A percentile compares a stretch with the other conserved stretches of the same genome.
These are phyloP conservation scores for Drosophila mercatorum DNA, from an alignment of 2,888 invertebrate species.

Conservation along the genomic window DNA sequence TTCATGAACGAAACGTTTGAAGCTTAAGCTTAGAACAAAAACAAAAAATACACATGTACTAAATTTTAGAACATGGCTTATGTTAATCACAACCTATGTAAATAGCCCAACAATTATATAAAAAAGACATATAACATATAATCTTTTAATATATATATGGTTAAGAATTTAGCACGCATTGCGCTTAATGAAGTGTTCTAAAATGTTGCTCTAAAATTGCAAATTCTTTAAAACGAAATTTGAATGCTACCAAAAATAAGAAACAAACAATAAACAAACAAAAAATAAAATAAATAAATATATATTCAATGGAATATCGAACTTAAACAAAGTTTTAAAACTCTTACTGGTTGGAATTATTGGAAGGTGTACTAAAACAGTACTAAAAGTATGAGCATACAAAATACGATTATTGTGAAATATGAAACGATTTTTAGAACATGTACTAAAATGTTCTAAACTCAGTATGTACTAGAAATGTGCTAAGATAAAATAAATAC, in stretches of 20 bases:
- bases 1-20: conserved; percentile 44
- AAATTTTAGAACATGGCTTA: conserved; percentile 28
- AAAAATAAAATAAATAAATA: conserved; percentile 38
- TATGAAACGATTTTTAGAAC: too few species aligned
- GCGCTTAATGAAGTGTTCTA: conserved; percentile 1
- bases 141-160: conserved; percentile 6
- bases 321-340: conserved; percentile 6
- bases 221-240: conserved; percentile 33
- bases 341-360: not conserved
- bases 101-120: conserved; percentile 37
- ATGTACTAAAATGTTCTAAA: not conserved
- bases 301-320: conserved; percentile 37
- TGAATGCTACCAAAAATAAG: conserved; percentile 49
- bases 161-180: conserved; percentile 10
- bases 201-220: conserved; percentile 13
- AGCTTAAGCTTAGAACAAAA: conserved; percentile 1
- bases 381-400: not conserved
- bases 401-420: not conserved
- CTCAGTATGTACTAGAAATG: not conserved
- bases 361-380: not conserved
- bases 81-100: conserved; percentile 37
- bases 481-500: too few species aligned
- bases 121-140: conserved; percentile 7
- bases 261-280: conserved; percentile 15
- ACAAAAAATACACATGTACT: conserved; percentile 18